Evolutionary conservation across 2,888 invertebrate genomes (phyloP), one percentile per base, ranked within the genome.

Genomic region (Pseudococcus longispinus): DNA sequence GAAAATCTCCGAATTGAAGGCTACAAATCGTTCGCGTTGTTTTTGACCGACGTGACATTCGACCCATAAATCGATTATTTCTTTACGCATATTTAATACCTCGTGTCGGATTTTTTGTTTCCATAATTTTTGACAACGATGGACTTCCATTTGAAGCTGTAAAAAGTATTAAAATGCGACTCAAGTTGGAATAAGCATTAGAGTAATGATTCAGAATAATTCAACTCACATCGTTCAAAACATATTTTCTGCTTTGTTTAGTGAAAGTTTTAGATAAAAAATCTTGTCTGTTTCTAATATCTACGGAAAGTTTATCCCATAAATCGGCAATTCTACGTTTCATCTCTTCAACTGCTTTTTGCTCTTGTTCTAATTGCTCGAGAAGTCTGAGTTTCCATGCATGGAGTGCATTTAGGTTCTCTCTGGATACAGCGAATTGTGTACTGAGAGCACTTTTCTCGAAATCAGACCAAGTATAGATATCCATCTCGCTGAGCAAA

Each of bases 391-490:
- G 42, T 80, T 80, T 80, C 77, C 77, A 80, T 1, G 32, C 77
- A 18, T 80, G 77, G 1, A 80, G 23, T 11, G 77, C 77, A n/a
- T 80, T 80, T 1, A 80, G 42, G 11, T 80, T 80, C 29, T 42
- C 77, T 9, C 11, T n/a, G 2, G 77, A 42, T n/a, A 80, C 42
- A 0, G 42, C 42, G 20, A 80, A 80, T 42, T 80, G 37, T 11
- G 32, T 29, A 13, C 42, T 80, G 9, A 80, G 77, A 4, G 77
- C 77, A 18, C 20, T 80, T 80, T 80, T 80, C 13, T 80, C 77
- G 11, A 80, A 80, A 20, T 80, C 77, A 20, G 77, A 80, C 77
- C 77, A 80, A 9, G 77, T 80, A 20, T 29, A 80, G n/a, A 80
- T 80, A n/a, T 80, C 77, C 77, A 80, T 80, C 9, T 80, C 77